Percentiles rank a stretch among this genome's conserved stretches.
These are phyloP conservation scores for Babyrousa celebensis DNA, from an alignment of 2,797 vertebrate species.

Conservation along the genomic window DNA sequence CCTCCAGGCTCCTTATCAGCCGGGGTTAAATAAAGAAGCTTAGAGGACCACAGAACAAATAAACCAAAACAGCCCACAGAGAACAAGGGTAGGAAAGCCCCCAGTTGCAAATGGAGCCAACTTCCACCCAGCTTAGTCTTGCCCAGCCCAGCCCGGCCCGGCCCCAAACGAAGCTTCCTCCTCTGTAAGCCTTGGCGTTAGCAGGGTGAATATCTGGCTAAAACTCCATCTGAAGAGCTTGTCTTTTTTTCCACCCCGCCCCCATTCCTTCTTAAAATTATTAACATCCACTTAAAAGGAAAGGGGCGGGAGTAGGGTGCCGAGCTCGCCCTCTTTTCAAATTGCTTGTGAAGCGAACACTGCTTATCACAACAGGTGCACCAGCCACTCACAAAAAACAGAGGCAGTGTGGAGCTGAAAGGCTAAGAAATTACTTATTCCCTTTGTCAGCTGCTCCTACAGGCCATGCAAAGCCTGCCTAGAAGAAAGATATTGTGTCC, in stretches of 20 bases:
- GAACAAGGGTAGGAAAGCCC: constrained; percentile 25
- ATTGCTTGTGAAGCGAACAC: constrained; percentile 87
- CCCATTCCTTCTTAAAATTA: constrained; percentile 83
- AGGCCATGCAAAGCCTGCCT: constrained; percentile 88
- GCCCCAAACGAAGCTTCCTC: constrained; percentile 37
- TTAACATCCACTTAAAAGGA: constrained; percentile 89
- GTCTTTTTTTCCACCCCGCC: constrained; percentile 28
- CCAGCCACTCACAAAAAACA: constrained; percentile 89
- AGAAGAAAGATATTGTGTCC: constrained; percentile 87
- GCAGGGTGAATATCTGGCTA: constrained; percentile 77
- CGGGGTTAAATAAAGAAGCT: constrained; percentile 78
- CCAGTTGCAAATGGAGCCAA: constrained; percentile 68
- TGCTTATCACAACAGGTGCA: constrained; percentile 92
- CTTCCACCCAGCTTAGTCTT: constrained; percentile 59
- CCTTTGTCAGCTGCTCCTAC: constrained; percentile 91
- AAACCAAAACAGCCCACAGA: constrained; percentile 82
- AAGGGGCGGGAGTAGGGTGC: constrained; percentile 40
- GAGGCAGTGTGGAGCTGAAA: constrained; percentile 88
- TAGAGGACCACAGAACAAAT: constrained; percentile 76
- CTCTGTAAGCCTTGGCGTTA: constrained; percentile 52
- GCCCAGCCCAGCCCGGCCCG: background rate
- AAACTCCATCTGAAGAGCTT: constrained; percentile 82
- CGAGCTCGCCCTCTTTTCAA: constrained; percentile 87
- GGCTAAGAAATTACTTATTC: constrained; percentile 91
- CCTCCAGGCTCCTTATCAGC: constrained; percentile 65